Evolutionary conservation across 2,888 invertebrate species (phyloP).

Genomic region (Ophion ellenae): DNA sequence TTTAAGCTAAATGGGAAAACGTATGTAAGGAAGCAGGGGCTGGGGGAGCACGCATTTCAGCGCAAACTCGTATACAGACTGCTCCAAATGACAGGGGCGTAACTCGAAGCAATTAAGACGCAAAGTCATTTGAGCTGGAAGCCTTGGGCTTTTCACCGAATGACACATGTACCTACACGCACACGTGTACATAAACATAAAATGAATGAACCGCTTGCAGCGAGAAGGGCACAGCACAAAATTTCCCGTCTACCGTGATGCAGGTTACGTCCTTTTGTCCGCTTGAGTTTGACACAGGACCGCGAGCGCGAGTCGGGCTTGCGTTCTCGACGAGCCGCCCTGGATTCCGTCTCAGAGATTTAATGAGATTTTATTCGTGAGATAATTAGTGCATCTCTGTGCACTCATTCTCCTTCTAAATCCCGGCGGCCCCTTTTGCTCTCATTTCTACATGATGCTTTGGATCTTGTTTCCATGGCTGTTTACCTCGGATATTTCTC

Average conservation of each 20-base stretch:
- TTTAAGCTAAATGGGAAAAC: too few species aligned
- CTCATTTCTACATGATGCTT: constrained; percentile 45
- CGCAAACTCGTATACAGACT: too few species aligned
- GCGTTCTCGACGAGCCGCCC: constrained; percentile 71
- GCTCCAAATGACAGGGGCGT: background rate
- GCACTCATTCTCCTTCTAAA: constrained; percentile 59
- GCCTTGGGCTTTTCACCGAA: background rate
- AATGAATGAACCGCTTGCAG: background rate
- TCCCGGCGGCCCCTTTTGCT: constrained; percentile 56
- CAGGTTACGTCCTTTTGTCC: constrained; percentile 1
- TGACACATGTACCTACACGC: background rate
- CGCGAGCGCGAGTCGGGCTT: constrained; percentile 40
- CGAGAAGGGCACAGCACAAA: background rate
- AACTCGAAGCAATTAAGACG: background rate
- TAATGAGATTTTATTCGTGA: constrained; percentile 73
- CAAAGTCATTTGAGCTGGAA: background rate
- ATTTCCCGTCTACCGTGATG: background rate
- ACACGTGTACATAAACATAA: too few species aligned
- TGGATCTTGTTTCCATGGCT: constrained; percentile 15
- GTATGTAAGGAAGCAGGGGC: too few species aligned
- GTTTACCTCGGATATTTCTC: constrained; percentile 15
- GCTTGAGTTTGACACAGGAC: background rate
- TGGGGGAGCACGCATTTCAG: too few species aligned
- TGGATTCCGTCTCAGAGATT: constrained; percentile 72
- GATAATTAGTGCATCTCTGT: constrained; percentile 77